Conservation (phyloP, 2,797 vertebrate species). For the Tachyglossus aculeatus region DNA sequence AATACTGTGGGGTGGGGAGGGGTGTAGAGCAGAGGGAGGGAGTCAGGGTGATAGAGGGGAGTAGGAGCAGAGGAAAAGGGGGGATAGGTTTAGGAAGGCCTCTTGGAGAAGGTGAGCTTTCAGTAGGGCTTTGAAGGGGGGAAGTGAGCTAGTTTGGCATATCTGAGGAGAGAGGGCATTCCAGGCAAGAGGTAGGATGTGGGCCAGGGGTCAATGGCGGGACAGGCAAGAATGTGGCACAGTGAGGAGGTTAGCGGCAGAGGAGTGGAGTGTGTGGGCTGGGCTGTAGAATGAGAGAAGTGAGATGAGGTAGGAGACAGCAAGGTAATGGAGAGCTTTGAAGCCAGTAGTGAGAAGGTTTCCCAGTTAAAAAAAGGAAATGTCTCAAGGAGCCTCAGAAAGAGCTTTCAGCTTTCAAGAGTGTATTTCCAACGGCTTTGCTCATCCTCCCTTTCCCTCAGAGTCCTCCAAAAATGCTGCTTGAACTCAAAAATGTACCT, state of each 20-base stretch:
- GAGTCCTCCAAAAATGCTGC: too few relatives aligned
- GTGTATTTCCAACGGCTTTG: too few relatives aligned
- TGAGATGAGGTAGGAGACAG: conserved; percentile 12
- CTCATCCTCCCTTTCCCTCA: too few relatives aligned
- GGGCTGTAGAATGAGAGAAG: background rate
- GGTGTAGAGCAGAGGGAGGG: too few relatives aligned
- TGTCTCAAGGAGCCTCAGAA: too few relatives aligned
- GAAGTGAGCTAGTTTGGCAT: too few relatives aligned
- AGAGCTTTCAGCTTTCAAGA: background rate
- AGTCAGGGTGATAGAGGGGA: too few relatives aligned
- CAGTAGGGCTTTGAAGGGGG: background rate
- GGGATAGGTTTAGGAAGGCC: background rate
- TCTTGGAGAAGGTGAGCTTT: background rate
- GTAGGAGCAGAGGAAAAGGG: background rate
- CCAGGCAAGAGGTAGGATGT: background rate
- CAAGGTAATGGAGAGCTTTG: background rate
- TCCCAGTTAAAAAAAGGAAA: too few relatives aligned
- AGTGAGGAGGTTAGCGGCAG: background rate
- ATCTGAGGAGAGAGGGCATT: background rate
- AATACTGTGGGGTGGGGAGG: too few relatives aligned
- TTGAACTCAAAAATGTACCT: too few relatives aligned
- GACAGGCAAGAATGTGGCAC: accelerated
- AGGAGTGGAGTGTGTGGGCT: background rate
- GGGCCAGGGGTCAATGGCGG: background rate
- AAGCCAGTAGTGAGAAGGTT: too few relatives aligned